phyloP scores from a whole-genome alignment of 2,113 vertebrate species.

The Protobothrops flavoviridis region DNA sequence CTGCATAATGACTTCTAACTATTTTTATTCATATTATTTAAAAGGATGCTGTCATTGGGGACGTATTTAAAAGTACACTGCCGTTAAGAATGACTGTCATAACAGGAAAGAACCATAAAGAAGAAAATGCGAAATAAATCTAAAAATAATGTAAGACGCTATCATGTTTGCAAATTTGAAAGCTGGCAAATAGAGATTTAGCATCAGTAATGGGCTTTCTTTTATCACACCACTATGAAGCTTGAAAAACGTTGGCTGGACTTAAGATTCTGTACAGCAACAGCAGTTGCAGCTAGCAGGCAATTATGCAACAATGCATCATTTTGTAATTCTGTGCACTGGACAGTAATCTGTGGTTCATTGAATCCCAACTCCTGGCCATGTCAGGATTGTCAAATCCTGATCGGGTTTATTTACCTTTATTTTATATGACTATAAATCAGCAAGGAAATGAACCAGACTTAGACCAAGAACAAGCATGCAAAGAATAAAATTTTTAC shows the following conservation, averaged over 20 bases:
- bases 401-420: background rate
- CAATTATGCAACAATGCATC: background rate
- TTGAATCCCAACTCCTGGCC: background rate
- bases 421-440: background rate
- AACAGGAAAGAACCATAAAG: background rate
- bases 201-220: background rate
- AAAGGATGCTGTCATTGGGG: background rate
- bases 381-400: background rate
- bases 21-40: slow-evolving; percentile 28
- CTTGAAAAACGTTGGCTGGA: background rate
- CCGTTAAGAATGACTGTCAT: slow-evolving; percentile 25
- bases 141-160: background rate
- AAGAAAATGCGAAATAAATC: background rate
- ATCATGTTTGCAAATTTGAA: background rate
- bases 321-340: background rate
- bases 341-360: background rate
- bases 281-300: background rate
- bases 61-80: background rate
- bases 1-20: slow-evolving; percentile 2
- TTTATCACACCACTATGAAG: background rate
- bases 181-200: background rate
- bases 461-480: background rate
- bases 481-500: background rate
- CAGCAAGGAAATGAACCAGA: background rate
- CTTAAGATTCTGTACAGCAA: background rate